Conservation (phyloP, 2,113 vertebrate species). For the Psittacus erithacus region DNA sequence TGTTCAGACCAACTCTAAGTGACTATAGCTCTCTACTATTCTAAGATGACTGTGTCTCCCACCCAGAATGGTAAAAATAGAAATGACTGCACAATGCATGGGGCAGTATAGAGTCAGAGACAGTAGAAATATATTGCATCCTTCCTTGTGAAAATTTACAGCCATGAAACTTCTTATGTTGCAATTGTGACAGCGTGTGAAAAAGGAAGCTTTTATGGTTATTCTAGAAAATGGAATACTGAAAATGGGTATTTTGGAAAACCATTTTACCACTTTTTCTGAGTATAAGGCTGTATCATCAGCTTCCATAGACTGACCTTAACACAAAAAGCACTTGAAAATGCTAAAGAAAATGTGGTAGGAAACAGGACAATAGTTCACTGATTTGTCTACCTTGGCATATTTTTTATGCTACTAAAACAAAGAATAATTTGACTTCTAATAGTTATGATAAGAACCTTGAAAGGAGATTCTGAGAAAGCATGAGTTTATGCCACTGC, state of each 20-base stretch:
- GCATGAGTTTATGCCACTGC: not conserved
- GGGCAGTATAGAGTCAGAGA: not conserved
- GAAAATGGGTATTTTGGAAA: not conserved
- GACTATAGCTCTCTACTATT: slow-evolving; percentile 5
- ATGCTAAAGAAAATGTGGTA: not conserved
- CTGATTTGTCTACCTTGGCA: not conserved
- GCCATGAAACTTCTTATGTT: not conserved
- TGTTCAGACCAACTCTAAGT: not conserved
- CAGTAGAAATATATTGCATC: not conserved
- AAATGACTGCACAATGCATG: not conserved
- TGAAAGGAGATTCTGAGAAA: not conserved
- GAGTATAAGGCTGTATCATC: not conserved
- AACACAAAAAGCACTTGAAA: not conserved
- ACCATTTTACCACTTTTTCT: not conserved
- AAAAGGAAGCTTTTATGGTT: not conserved
- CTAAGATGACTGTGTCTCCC: not conserved
- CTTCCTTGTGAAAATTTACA: not conserved
- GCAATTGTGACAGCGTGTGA: not conserved
- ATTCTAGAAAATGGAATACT: not conserved
- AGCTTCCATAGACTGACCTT: not conserved
- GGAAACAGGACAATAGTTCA: not conserved
- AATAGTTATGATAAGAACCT: not conserved
- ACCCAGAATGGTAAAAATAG: not conserved
- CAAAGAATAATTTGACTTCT: not conserved
- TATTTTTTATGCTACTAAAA: not conserved